A percentile compares a stretch with the other conserved stretches of the same genome.
phyloP scores from a whole-genome alignment of 2,888 invertebrate species.

The Dendrolimus pini region DNA sequence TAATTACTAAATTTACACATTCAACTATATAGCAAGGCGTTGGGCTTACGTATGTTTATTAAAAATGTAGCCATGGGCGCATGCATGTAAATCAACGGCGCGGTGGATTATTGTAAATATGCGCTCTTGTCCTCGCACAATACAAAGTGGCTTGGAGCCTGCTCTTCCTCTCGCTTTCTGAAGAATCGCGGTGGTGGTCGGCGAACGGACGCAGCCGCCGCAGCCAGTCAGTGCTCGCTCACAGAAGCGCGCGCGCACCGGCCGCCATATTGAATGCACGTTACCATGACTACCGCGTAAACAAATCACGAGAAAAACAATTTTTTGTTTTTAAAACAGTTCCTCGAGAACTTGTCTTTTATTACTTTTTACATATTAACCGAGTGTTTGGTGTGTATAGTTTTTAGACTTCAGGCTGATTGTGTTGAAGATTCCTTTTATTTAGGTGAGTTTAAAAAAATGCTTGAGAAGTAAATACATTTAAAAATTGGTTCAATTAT shows the following conservation, averaged over 20 bases:
- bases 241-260: constrained; percentile 62
- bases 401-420: neutral
- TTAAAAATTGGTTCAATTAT: too few relatives aligned
- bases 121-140: constrained; percentile 59
- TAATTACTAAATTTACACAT: neutral
- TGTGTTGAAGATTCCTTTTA: neutral
- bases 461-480: neutral
- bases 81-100: constrained; percentile 32
- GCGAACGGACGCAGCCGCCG: constrained; percentile 31
- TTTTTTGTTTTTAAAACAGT: neutral
- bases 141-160: constrained; percentile 60
- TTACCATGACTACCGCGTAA: constrained; percentile 71
- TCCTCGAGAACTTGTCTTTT: too few relatives aligned
- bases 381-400: too few relatives aligned
- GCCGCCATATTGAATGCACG: constrained; percentile 59
- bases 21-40: constrained; percentile 13
- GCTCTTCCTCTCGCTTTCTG: constrained; percentile 67
- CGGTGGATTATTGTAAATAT: constrained; percentile 36
- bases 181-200: constrained; percentile 51
- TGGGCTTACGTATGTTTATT: constrained; percentile 8
- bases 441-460: neutral
- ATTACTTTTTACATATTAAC: too few relatives aligned
- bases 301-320: constrained; percentile 22
- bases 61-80: constrained; percentile 20
- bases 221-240: constrained; percentile 61